Evolutionary conservation across 2,888 invertebrate species (phyloP).

Genomic region (Lydus trimaculatus): DNA sequence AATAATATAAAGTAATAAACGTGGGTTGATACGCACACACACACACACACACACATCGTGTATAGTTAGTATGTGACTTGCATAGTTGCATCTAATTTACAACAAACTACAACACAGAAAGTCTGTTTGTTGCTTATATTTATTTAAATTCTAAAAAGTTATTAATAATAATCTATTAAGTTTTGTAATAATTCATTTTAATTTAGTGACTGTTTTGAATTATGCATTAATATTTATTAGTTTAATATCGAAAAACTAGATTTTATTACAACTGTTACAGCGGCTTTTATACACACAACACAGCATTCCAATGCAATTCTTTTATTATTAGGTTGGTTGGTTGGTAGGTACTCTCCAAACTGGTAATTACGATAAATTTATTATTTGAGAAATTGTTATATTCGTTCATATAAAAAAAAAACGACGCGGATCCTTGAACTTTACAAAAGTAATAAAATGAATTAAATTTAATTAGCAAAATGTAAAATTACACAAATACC

Average conservation of each 20-base stretch:
- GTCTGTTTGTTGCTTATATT: neutral
- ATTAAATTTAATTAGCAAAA: neutral
- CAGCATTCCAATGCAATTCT: slow-evolving; percentile 1
- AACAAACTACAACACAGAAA: neutral
- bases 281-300: neutral
- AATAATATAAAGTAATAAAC: slow-evolving; percentile 18
- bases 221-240: neutral
- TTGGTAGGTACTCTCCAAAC: too few relatives aligned
- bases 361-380: neutral
- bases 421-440: neutral
- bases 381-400: neutral
- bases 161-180: neutral
- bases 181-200: neutral
- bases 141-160: neutral
- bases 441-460: neutral
- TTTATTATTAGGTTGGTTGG: too few relatives aligned
- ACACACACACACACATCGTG: neutral
- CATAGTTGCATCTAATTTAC: slow-evolving; percentile 12
- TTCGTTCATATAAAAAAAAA: neutral
- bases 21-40: slow-evolving; percentile 12
- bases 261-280: neutral
- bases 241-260: neutral
- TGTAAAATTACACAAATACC: neutral
- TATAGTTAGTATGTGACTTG: neutral
- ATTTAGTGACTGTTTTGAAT: too few relatives aligned